Evolutionary conservation across 1,140 invertebrate species (phyloP).

Genomic region (Habropoda laboriosa): DNA sequence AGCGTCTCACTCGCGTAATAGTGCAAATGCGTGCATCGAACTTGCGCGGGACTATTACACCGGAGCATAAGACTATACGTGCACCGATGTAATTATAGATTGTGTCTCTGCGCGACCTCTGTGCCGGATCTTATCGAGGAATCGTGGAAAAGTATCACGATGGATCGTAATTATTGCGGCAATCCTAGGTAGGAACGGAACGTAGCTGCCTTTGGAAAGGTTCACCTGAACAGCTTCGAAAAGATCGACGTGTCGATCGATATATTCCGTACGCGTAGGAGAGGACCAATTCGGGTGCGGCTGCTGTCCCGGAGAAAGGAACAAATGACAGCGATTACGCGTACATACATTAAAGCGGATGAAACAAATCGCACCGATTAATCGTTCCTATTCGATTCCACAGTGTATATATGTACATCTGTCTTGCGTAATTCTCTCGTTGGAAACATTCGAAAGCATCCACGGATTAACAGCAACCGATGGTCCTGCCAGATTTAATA

Average conservation of each 20-base stretch:
- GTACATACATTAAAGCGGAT: slow-evolving; percentile 51
- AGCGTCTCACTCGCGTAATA: not conserved
- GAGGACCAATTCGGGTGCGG: slow-evolving; percentile 55
- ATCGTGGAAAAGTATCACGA: slow-evolving; percentile 67
- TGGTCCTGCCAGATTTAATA: not conserved
- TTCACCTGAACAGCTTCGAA: slow-evolving; percentile 33
- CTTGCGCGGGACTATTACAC: too few species aligned
- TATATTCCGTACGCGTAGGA: slow-evolving; percentile 34
- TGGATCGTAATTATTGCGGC: slow-evolving; percentile 73
- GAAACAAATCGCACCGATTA: slow-evolving; percentile 60
- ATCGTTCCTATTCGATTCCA: slow-evolving; percentile 39
- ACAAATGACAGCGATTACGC: slow-evolving; percentile 54
- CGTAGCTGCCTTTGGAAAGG: not conserved
- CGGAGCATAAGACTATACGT: too few species aligned
- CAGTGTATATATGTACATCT: too few species aligned
- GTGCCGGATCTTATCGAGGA: slow-evolving; percentile 71
- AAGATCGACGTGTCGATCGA: slow-evolving; percentile 57
- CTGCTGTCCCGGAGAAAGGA: slow-evolving; percentile 52
- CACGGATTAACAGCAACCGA: not conserved
- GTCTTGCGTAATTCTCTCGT: slow-evolving; percentile 33
- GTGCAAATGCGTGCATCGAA: slow-evolving; percentile 50
- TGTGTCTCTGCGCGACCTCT: slow-evolving; percentile 76
- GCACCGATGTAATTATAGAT: slow-evolving; percentile 80
- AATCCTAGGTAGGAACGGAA: slow-evolving; percentile 27
- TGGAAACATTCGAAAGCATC: slow-evolving; percentile 5